Base-by-base conservation (phyloP, 2,888 invertebrate species). In the Lobophora halterata region DNA sequence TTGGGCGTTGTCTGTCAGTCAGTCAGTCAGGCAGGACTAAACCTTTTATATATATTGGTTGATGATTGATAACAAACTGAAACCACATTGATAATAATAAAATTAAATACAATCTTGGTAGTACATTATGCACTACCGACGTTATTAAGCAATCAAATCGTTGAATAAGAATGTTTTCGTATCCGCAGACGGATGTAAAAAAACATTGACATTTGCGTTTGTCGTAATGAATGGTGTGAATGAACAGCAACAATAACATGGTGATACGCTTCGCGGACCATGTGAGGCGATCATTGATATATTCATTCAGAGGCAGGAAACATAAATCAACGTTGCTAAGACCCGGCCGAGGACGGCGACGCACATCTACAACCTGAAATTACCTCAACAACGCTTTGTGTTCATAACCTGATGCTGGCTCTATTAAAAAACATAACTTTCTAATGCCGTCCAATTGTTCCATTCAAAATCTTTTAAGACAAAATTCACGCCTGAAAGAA, bases 251-350 rank as follows among this genome's bases (percentile, higher is more conserved):
- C 65, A 72, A 70, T 64, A 68, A 55, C 55, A 58, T 52, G 51
- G 45, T 44, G 55, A 52, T 52, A 54, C 52, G 56, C 49, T 54
- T 49, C 52, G 55, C 65, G 64, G 58, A 60, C 69, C 75, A 70
- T 75, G 70, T 70, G 73, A 71, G 70, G 63, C 65, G 70, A 60
- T 70, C 75, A 74, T 77, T 81, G 71, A 79, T 79, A 73, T 73
- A 70, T 79, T 73, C 78, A 80, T 83, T 82, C 80, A 81, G 53
- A 54, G 54, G 69, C 69, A 77, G 85, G 83, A 83, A 72, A 72
- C 74, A 79, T 83, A 81, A 83, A 83, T 81, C 79, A 79, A 65
- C 70, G 70, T 63, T 58, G 67, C 67, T 67, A 67, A 71, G 63
- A 60, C 55, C 59, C 52, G 50, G 45, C 58, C 58, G 52, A 52